Evolutionary conservation across 1,140 invertebrate genomes (phyloP).

Genomic region (Zaprionus tsacasi): DNA sequence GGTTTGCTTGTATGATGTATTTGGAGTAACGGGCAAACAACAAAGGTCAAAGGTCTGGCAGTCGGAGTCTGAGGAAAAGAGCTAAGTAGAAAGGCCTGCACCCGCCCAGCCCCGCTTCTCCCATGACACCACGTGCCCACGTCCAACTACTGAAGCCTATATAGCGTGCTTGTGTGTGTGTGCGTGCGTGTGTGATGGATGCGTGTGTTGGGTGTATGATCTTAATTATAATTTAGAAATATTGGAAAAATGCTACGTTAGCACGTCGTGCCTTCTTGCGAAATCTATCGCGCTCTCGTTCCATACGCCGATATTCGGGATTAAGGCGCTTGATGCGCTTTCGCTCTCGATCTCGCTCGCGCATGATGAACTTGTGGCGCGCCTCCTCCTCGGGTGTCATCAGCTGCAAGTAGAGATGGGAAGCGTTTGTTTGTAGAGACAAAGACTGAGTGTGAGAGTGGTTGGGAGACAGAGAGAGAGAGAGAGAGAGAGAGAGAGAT

Average conservation of each 20-base stretch:
- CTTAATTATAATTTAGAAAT: constrained; percentile 57
- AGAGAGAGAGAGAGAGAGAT: constrained; percentile 19
- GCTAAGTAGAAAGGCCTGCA: background rate
- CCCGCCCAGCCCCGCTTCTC: constrained; percentile 13
- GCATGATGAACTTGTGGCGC: constrained; percentile 78
- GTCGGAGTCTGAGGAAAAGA: constrained; percentile 20
- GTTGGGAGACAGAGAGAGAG: constrained; percentile 16
- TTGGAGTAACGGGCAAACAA: constrained; percentile 20
- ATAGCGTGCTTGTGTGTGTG: constrained; percentile 26
- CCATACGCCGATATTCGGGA: constrained; percentile 77
- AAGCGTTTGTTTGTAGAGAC: constrained; percentile 33
- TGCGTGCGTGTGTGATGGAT: constrained; percentile 16
- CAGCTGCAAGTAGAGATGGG: constrained; percentile 78
- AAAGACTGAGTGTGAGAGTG: constrained; percentile 6
- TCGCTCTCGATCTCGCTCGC: constrained; percentile 73
- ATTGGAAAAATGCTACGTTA: constrained; percentile 83
- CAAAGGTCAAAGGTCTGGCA: constrained; percentile 31
- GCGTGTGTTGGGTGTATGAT: constrained; percentile 34
- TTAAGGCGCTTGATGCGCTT: constrained; percentile 77
- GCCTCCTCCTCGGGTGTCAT: constrained; percentile 80
- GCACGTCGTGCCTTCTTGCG: constrained; percentile 82
- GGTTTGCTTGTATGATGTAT: constrained; percentile 43
- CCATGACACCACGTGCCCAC: constrained; percentile 19
- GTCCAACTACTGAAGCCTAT: constrained; percentile 45
- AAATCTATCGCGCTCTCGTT: constrained; percentile 74